These are phyloP conservation scores for Heliconius nattereri DNA, from an alignment of 1,140 invertebrate genomes.

Conservation along the genomic window DNA sequence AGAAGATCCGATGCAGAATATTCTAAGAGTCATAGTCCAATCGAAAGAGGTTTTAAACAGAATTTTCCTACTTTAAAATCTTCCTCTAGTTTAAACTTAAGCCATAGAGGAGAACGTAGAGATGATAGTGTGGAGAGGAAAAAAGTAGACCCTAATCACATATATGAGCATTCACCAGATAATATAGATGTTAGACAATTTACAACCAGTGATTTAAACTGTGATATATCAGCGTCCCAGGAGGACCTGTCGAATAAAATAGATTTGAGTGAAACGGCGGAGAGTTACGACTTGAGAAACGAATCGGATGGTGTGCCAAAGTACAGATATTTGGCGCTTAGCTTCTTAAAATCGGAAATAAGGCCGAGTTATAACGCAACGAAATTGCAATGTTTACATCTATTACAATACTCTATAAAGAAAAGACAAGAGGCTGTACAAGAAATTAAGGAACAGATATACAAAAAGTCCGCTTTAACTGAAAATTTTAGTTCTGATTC, in stretches of 20 bases:
- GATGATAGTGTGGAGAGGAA: conserved; percentile 53
- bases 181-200: conserved; percentile 73
- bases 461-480: conserved; percentile 72
- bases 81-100: conserved; percentile 61
- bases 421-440: conserved; percentile 75
- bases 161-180: conserved; percentile 77
- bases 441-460: conserved; percentile 76
- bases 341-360: conserved; percentile 83
- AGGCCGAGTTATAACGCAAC: conserved; percentile 88
- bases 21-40: conserved; percentile 76
- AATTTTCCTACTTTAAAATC: conserved; percentile 64
- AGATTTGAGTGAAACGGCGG: conserved; percentile 78
- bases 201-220: conserved; percentile 63
- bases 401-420: conserved; percentile 78
- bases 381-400: conserved; percentile 83
- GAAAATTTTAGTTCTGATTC: conserved; percentile 50
- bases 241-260: conserved; percentile 71
- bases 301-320: conserved; percentile 66
- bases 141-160: conserved; percentile 58
- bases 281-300: conserved; percentile 73
- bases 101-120: conserved; percentile 49
- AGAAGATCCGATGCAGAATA: conserved; percentile 68
- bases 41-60: conserved; percentile 69
- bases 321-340: conserved; percentile 70
- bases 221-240: conserved; percentile 64